phyloP scores from a whole-genome alignment of 1,140 invertebrate genomes.

The Zaprionus ornatus region DNA sequence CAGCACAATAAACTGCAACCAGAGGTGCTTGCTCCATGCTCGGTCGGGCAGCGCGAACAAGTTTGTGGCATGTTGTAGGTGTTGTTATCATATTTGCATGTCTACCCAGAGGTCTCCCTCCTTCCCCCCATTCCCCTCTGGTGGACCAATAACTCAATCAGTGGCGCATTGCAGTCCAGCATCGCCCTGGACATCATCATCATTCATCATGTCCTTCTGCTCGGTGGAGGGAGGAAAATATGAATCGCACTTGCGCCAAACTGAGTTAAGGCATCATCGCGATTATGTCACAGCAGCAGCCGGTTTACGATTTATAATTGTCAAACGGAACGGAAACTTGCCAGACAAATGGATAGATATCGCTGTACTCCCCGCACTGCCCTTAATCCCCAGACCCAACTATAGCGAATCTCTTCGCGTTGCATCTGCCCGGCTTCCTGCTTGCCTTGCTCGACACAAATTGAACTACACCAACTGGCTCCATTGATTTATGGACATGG shows the following conservation, averaged over 20 bases:
- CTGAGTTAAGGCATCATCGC: slow-evolving; percentile 70
- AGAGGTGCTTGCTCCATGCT: slow-evolving; percentile 41
- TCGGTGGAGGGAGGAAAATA: slow-evolving; percentile 52
- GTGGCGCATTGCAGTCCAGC: slow-evolving; percentile 69
- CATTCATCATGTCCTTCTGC: slow-evolving; percentile 61
- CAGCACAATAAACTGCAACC: slow-evolving; percentile 61
- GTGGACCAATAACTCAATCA: slow-evolving; percentile 75
- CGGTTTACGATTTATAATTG: slow-evolving; percentile 80
- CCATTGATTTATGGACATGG: slow-evolving; percentile 66
- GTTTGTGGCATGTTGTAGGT: slow-evolving; percentile 75
- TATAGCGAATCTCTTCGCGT: background rate
- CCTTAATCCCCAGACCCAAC: background rate
- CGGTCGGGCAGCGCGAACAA: slow-evolving; percentile 66
- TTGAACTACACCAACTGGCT: slow-evolving; percentile 52
- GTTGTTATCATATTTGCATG: slow-evolving; percentile 76
- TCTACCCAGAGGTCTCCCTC: background rate
- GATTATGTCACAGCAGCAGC: slow-evolving; percentile 74
- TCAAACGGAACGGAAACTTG: slow-evolving; percentile 57
- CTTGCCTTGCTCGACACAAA: slow-evolving; percentile 30
- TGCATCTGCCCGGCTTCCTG: slow-evolving; percentile 20
- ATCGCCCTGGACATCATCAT: slow-evolving; percentile 15
- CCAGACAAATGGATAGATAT: slow-evolving; percentile 72
- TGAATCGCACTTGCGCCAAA: slow-evolving; percentile 64
- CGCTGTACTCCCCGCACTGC: background rate
- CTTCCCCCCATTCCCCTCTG: background rate